A percentile compares a stretch with the other conserved stretches of the same genome.
phyloP scores from a whole-genome alignment of 2,113 vertebrate genomes.

The Melanostigma gelatinosum region DNA sequence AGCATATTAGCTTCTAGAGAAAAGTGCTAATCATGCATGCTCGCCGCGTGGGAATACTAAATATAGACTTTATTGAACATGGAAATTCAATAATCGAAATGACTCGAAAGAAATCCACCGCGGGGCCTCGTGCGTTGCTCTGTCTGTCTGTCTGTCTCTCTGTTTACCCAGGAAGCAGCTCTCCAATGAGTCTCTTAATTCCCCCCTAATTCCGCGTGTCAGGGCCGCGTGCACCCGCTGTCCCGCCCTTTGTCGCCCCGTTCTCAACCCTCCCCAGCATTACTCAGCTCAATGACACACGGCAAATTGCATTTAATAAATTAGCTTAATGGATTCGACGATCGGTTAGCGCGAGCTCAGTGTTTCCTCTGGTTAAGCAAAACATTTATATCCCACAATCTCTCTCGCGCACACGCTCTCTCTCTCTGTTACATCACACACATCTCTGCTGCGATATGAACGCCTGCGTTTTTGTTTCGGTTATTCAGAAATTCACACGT shows the following conservation, averaged over 20 bases:
- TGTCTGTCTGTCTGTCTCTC: conserved; percentile 9
- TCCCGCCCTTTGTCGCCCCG: conserved; percentile 78
- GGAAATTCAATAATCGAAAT: conserved; percentile 66
- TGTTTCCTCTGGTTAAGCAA: conserved; percentile 93
- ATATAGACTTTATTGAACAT: conserved; percentile 59
- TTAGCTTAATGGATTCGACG: conserved; percentile 94
- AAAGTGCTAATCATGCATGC: conserved; percentile 72
- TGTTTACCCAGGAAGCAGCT: conserved; percentile 71
- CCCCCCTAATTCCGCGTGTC: conserved; percentile 79
- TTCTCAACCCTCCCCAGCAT: conserved; percentile 85
- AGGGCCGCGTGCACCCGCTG: conserved; percentile 72
- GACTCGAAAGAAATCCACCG: not conserved
- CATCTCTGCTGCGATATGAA: not conserved
- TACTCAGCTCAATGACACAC: conserved; percentile 92
- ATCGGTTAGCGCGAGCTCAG: conserved; percentile 90
- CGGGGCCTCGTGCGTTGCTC: not conserved
- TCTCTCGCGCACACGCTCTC: conserved; percentile 39
- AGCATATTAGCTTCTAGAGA: conserved; percentile 61
- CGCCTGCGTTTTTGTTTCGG: not conserved
- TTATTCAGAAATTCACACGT: not conserved
- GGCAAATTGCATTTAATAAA: conserved; percentile 96
- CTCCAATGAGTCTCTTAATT: conserved; percentile 76
- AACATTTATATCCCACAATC: conserved; percentile 90
- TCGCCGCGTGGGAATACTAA: conserved; percentile 53
- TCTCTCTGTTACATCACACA: conserved; percentile 5